phyloP scores from a whole-genome alignment of 2,797 vertebrate genomes.

The Trachurus trachurus region DNA sequence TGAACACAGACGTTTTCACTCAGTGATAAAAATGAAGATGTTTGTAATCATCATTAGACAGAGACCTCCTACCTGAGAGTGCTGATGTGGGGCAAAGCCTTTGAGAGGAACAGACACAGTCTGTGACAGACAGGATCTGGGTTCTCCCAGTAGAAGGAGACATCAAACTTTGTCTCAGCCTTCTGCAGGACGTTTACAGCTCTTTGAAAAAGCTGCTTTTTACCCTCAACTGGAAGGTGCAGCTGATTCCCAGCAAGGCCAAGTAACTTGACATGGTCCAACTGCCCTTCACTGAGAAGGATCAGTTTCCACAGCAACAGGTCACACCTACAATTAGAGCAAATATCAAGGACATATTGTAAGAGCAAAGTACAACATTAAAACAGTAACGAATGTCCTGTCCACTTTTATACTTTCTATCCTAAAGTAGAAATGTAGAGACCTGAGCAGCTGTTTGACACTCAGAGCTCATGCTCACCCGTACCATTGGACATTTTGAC shows the following conservation, averaged over 20 bases:
- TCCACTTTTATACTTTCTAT: too few species aligned
- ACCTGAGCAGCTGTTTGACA: too few species aligned
- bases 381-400: too few species aligned
- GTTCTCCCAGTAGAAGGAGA: slow-evolving; percentile 53
- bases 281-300: slow-evolving; percentile 34
- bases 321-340: slow-evolving; percentile 23
- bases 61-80: slow-evolving; percentile 51
- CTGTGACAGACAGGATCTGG: not conserved
- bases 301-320: slow-evolving; percentile 49
- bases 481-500: slow-evolving; percentile 34
- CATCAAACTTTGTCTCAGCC: not conserved
- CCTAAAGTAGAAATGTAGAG: too few species aligned
- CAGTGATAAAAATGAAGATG: too few species aligned
- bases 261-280: too few species aligned
- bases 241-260: slow-evolving; percentile 38
- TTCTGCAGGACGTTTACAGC: slow-evolving; percentile 45
- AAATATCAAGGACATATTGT: too few species aligned
- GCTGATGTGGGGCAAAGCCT: slow-evolving; percentile 38
- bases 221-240: slow-evolving; percentile 47
- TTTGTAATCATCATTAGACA: too few species aligned
- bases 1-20: too few species aligned
- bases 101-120: slow-evolving; percentile 10
- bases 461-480: slow-evolving; percentile 7
- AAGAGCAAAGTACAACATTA: too few species aligned
- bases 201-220: slow-evolving; percentile 42